A percentile compares a stretch with the other conserved stretches of the same genome.
phyloP scores from a whole-genome alignment of 2,888 invertebrate species.

The Morpho achilles region DNA sequence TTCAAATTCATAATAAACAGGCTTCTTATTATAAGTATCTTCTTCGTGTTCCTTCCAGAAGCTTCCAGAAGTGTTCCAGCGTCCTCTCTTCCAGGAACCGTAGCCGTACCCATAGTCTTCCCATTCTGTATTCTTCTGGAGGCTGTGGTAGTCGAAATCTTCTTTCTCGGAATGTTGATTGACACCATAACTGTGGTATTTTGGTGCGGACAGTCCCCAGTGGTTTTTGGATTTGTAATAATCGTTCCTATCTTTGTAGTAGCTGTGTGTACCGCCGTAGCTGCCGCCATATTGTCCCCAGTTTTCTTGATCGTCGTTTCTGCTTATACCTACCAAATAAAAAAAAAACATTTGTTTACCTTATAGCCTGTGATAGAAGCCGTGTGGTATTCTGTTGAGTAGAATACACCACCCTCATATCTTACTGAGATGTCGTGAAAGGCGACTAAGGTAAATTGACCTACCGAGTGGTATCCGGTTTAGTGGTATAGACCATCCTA shows the following conservation, averaged over 20 bases:
- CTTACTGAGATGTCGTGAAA: too few relatives aligned
- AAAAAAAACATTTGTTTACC: not conserved
- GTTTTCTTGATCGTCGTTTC: conserved; percentile 58
- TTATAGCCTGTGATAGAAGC: not conserved
- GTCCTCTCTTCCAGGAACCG: conserved; percentile 55
- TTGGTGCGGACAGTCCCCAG: conserved; percentile 67
- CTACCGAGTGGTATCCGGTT: too few relatives aligned
- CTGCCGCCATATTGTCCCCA: conserved; percentile 82
- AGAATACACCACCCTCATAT: too few relatives aligned
- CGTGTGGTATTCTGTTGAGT: too few relatives aligned
- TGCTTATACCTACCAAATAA: conserved; percentile 41
- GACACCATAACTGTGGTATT: conserved; percentile 47
- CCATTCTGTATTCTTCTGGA: conserved; percentile 54
- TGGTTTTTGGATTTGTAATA: conserved; percentile 69
- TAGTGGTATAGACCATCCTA: too few relatives aligned
- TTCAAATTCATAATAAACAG: conserved; percentile 34
- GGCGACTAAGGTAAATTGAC: too few relatives aligned
- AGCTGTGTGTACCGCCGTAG: conserved; percentile 65
- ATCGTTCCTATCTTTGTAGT: conserved; percentile 62
- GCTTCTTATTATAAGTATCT: conserved; percentile 39
- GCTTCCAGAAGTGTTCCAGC: conserved; percentile 54
- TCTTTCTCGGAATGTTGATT: conserved; percentile 41
- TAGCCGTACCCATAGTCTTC: conserved; percentile 46
- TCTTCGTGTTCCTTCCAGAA: conserved; percentile 43
- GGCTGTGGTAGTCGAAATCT: conserved; percentile 66